A percentile compares a stretch with the other conserved stretches of the same genome.
Conservation (phyloP, 2,888 invertebrate species). For the Pachymerium ferrugineum region DNA sequence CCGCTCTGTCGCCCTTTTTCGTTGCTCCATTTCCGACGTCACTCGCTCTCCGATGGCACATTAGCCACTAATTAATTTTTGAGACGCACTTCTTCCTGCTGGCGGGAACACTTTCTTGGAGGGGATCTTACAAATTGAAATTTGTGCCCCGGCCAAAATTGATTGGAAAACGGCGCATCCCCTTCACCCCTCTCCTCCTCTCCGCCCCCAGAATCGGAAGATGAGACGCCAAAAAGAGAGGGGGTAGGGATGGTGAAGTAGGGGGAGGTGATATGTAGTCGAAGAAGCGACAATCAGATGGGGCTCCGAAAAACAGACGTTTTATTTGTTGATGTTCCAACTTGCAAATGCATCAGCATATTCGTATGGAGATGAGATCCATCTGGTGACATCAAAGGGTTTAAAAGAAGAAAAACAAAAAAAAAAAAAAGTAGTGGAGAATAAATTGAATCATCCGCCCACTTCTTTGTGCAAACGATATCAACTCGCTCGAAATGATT, state of each 20-base stretch:
- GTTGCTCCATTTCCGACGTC: not conserved
- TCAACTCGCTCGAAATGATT: slow-evolving; percentile 2
- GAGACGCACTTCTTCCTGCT: not conserved
- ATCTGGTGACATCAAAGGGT: slow-evolving; percentile 2
- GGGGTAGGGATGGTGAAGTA: too few relatives aligned
- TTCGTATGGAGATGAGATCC: not conserved
- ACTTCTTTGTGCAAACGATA: not conserved
- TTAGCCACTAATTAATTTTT: slow-evolving; percentile 2
- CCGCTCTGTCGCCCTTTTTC: not conserved
- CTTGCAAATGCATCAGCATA: not conserved
- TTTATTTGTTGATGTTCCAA: slow-evolving; percentile 2
- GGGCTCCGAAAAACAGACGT: slow-evolving; percentile 6
- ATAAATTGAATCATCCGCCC: slow-evolving; percentile 2
- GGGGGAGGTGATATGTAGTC: not conserved
- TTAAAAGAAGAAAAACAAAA: not conserved
- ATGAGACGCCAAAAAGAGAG: slow-evolving; percentile 22
- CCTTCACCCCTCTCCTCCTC: slow-evolving; percentile 8
- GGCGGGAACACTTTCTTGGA: slow-evolving; percentile 14
- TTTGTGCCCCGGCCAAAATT: not conserved
- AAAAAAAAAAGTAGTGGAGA: too few relatives aligned
- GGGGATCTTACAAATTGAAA: not conserved
- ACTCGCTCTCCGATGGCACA: slow-evolving; percentile 1
- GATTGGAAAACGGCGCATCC: slow-evolving; percentile 2
- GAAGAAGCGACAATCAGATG: not conserved
- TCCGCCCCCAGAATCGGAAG: slow-evolving; percentile 29